Conservation (phyloP, 2,888 invertebrate genomes). For the Schizotus pectinicornis region DNA sequence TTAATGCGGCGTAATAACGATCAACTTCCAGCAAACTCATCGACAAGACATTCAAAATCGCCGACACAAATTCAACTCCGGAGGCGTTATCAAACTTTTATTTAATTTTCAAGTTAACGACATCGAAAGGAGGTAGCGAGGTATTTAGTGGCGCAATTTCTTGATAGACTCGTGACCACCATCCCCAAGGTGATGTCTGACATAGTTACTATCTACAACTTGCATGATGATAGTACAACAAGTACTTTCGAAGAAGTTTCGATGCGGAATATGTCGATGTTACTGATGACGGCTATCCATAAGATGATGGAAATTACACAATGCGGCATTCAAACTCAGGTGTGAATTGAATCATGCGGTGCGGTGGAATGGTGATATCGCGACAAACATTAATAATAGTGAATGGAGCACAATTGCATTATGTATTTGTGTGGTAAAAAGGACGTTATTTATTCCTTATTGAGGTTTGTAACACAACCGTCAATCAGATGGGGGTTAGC, state of each 20-base stretch:
- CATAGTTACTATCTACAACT: not conserved
- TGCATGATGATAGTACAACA: not conserved
- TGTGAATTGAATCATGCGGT: conserved; percentile 3
- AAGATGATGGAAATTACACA: too few relatives aligned
- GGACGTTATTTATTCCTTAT: not conserved
- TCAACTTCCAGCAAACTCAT: too few relatives aligned
- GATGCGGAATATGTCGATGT: too few relatives aligned
- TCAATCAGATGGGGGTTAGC: not conserved
- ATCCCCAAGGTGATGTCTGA: not conserved
- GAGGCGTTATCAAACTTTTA: too few relatives aligned
- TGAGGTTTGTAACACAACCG: not conserved
- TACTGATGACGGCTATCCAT: not conserved
- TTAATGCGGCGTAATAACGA: too few relatives aligned
- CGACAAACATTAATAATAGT: conserved; percentile 13
- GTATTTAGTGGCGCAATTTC: too few relatives aligned
- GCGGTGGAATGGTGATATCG: not conserved
- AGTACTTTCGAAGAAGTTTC: too few relatives aligned
- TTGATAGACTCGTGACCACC: not conserved
- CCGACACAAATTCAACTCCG: too few relatives aligned
- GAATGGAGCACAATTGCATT: conserved; percentile 10
- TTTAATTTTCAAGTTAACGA: too few relatives aligned
- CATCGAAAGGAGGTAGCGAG: too few relatives aligned
- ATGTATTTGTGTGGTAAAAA: not conserved
- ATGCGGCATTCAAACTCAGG: not conserved
- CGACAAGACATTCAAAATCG: too few relatives aligned